Conservation (phyloP, 2,113 vertebrate genomes). For the Caranx melampygus region DNA sequence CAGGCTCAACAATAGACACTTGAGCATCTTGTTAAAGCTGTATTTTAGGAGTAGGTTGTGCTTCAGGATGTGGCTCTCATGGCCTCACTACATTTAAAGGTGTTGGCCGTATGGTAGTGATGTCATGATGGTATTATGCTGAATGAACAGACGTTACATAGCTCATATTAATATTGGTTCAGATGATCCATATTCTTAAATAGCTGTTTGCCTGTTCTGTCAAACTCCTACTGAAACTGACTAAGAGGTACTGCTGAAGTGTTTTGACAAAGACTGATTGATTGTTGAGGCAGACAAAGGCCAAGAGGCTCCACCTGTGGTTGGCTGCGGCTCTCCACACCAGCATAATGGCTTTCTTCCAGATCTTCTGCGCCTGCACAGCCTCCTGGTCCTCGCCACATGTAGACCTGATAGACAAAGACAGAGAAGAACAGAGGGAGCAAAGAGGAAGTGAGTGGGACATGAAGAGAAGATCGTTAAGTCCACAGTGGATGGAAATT, state of each 20-base stretch:
- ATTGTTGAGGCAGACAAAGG: not conserved
- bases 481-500: constrained; percentile 10
- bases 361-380: constrained; percentile 98
- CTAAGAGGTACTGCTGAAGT: not conserved
- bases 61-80: too few relatives aligned
- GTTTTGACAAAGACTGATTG: not conserved
- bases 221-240: not conserved
- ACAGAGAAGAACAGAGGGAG: constrained; percentile 6
- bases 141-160: too few relatives aligned
- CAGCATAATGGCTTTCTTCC: constrained; percentile 99
- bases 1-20: not conserved
- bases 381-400: constrained; percentile 99
- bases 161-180: too few relatives aligned
- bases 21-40: not conserved
- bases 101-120: too few relatives aligned
- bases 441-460: not conserved
- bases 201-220: too few relatives aligned
- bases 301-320: constrained; percentile 87
- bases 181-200: too few relatives aligned
- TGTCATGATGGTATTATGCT: too few relatives aligned
- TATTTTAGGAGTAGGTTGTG: not conserved
- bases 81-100: too few relatives aligned
- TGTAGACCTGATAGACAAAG: constrained; percentile 87
- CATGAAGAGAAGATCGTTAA: not conserved
- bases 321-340: constrained; percentile 99